Evolutionary conservation across 2,113 vertebrate genomes (phyloP).

Genomic region (Scomber scombrus): DNA sequence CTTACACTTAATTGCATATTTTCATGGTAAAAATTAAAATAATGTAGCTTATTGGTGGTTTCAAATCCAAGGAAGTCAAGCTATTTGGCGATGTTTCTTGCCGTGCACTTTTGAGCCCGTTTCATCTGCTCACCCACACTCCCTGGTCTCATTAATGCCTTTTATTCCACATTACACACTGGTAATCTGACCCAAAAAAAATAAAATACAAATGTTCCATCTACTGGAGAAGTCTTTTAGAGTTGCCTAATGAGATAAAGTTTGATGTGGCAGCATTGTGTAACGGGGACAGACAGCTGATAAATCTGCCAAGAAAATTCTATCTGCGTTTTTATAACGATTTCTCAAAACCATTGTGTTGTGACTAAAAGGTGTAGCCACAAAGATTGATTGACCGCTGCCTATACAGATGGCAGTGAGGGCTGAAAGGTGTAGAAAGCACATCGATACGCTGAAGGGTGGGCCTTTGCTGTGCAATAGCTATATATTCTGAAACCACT

Average conservation of each 20-base stretch:
- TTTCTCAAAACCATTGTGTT: conserved; percentile 23
- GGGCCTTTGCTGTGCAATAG: not conserved
- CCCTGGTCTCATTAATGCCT: conserved; percentile 43
- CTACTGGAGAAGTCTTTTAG: conserved; percentile 2
- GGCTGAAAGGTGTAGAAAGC: conserved; percentile 18
- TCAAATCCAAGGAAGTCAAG: not conserved
- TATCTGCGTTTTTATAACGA: not conserved
- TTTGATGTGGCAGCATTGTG: conserved; percentile 7
- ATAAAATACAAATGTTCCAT: conserved; percentile 4
- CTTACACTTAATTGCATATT: not conserved
- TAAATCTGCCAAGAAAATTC: not conserved
- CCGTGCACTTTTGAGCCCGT: conserved; percentile 11
- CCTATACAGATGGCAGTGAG: conserved; percentile 15
- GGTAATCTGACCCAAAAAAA: conserved; percentile 28
- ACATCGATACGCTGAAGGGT: conserved; percentile 19
- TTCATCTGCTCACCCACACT: conserved; percentile 26
- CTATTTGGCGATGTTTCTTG: conserved; percentile 7
- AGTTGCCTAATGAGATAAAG: conserved; percentile 27
- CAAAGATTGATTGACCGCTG: conserved; percentile 28
- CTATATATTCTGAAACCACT: not conserved
- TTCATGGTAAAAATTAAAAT: not conserved
- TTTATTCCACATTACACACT: conserved; percentile 25
- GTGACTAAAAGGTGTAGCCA: conserved; percentile 11
- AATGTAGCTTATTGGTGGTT: not conserved
- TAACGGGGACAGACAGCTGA: not conserved